Evolutionary conservation across 1,140 invertebrate species (phyloP), one percentile per base, ranked within the genome.

Genomic region (Eriocheir sinensis): DNA sequence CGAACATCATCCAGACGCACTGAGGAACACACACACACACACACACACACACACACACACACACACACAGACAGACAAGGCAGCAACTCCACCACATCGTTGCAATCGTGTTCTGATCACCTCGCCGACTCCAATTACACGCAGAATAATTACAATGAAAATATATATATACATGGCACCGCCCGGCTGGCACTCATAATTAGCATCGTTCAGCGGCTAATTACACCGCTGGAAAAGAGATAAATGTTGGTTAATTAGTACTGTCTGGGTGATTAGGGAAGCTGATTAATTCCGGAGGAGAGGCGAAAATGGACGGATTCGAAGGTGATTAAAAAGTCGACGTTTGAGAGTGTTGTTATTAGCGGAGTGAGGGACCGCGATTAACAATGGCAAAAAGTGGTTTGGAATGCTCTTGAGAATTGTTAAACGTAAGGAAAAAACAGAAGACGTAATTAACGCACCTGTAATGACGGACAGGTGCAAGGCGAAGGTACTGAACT

Each of bases 31-130:
- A 53, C 1, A 72, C 89, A 72, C 44, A 72, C 89, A 44, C 86
- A 44, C 36, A 44, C 38, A 89, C 40, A 44, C 86, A 89, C 86
- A 89, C 36, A 89, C 40, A 89, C 36, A 89, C n/a, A 40, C 3
- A 89, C 38, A 40, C 86, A 89, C 36, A 89, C 86, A 89, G 36
- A 89, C 17, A 89, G 34, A 32, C 32, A 40, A 32, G 38, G 32
- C 81, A 85, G 81, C 32, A 85, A n/a, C n/a, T n/a, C 6, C 81
- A 85, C 2, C 83, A 4, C 44, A 4, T n/a, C n/a, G 17, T 72
- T 27, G 8, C 6, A 72, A n/a, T 72, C 60, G n/a, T 21, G 12
- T 21, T 72, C 60, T 72, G 12, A 72, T 72, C 60, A 8, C 8
- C 0, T 72, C n/a, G n/a, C 8, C 6, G 27, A n/a, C 60, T 48